Percentiles rank a stretch among this genome's conserved stretches.
Evolutionary conservation across 2,888 invertebrate species (phyloP).

Genomic region (Hydropsyche betteni): DNA sequence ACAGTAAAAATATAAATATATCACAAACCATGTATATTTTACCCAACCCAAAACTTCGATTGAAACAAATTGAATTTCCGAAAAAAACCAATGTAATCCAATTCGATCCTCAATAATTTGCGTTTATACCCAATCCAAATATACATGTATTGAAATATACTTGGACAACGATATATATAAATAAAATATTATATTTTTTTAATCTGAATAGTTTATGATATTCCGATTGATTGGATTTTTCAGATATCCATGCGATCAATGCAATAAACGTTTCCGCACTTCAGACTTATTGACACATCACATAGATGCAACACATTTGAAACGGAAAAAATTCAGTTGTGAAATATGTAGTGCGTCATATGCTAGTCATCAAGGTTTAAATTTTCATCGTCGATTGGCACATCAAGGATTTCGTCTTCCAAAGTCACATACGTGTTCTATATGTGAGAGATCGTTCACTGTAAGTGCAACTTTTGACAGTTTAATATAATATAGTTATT

Average conservation of each 20-base stretch:
- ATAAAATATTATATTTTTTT: neutral
- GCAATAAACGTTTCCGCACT: conserved; percentile 38
- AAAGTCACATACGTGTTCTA: conserved; percentile 38
- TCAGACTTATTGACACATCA: conserved; percentile 34
- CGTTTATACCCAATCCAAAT: too few species aligned
- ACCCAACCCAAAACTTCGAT: too few species aligned
- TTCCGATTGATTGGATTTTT: neutral
- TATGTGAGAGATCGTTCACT: conserved; percentile 41
- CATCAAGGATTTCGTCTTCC: conserved; percentile 43
- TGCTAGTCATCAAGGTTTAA: conserved; percentile 43
- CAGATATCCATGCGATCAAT: conserved; percentile 44
- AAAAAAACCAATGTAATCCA: too few species aligned
- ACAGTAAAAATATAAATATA: conserved; percentile 8
- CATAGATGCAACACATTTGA: conserved; percentile 35
- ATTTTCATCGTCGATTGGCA: conserved; percentile 41
- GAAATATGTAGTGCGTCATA: conserved; percentile 41
- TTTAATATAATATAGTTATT: neutral
- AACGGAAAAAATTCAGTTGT: conserved; percentile 34
- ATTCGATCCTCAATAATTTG: too few species aligned
- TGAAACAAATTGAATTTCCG: too few species aligned
- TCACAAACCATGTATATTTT: neutral
- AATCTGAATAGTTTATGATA: neutral
- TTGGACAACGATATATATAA: too few species aligned
- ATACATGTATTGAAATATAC: too few species aligned
- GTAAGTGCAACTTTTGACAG: conserved; percentile 20